phyloP scores from a whole-genome alignment of 35 echinoderm and acorn worm species.

The Lytechinus variegatus region DNA sequence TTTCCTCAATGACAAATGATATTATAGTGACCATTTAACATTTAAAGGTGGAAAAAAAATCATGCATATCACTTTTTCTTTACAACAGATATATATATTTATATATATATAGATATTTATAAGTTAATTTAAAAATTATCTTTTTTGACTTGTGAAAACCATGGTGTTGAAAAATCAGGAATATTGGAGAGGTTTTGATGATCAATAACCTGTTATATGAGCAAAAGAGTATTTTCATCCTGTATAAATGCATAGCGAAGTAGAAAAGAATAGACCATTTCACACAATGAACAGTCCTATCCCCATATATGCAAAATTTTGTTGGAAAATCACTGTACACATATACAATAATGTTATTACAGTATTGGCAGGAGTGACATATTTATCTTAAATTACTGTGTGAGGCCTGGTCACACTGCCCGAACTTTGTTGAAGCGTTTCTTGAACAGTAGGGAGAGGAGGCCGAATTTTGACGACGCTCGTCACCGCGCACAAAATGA shows the following conservation, averaged over 20 bases:
- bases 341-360: not conserved
- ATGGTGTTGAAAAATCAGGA: not conserved
- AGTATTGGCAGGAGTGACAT: not conserved
- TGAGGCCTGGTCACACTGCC: no score
- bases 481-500: no score
- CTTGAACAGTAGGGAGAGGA: no score
- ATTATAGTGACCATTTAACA: not conserved
- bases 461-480: no score
- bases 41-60: not conserved
- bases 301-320: not conserved
- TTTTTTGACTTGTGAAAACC: not conserved
- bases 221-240: not conserved
- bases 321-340: not conserved
- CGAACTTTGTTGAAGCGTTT: no score
- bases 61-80: not conserved
- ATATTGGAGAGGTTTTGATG: not conserved
- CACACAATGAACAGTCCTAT: not conserved
- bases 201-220: not conserved
- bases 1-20: not conserved
- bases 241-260: slow-evolving; percentile 18
- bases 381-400: not conserved
- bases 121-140: not conserved
- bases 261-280: not conserved
- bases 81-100: slow-evolving; percentile 15
- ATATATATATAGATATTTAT: slow-evolving; percentile 35